phyloP scores from a whole-genome alignment of 1,140 invertebrate genomes.

The Trachelipus rathkii region DNA sequence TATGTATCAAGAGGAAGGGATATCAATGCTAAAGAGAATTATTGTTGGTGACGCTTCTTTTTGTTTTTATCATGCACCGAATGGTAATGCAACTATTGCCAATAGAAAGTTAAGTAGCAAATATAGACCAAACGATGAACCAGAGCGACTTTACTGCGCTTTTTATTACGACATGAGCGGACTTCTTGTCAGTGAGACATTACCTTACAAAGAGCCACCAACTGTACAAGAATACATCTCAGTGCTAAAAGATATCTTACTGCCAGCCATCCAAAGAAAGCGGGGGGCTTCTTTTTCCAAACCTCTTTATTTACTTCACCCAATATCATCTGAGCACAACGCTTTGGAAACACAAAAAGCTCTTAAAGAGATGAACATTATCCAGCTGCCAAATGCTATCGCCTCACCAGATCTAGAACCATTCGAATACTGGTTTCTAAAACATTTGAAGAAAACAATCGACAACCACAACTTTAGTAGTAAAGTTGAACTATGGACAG shows the following conservation, averaged over 20 bases:
- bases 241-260: constrained; percentile 27
- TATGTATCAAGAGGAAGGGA: constrained; percentile 34
- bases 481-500: constrained; percentile 32
- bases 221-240: constrained; percentile 32
- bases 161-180: constrained; percentile 36
- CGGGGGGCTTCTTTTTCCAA: background rate
- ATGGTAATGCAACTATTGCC: constrained; percentile 50
- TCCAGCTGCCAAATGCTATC: constrained; percentile 28
- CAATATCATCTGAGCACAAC: constrained; percentile 30
- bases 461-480: constrained; percentile 30
- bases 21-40: constrained; percentile 34
- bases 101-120: background rate
- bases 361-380: constrained; percentile 29
- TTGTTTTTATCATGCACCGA: constrained; percentile 36
- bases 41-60: constrained; percentile 44
- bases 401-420: constrained; percentile 35
- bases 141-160: constrained; percentile 32
- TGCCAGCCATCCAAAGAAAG: constrained; percentile 28
- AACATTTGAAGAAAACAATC: constrained; percentile 25
- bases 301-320: constrained; percentile 26
- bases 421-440: constrained; percentile 32
- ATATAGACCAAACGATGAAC: constrained; percentile 11
- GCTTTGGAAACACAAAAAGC: constrained; percentile 24
- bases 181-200: constrained; percentile 30
- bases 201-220: constrained; percentile 32